These are phyloP conservation scores for Drosophila putrida DNA, from an alignment of 2,888 invertebrate genomes.

Conservation along the genomic window DNA sequence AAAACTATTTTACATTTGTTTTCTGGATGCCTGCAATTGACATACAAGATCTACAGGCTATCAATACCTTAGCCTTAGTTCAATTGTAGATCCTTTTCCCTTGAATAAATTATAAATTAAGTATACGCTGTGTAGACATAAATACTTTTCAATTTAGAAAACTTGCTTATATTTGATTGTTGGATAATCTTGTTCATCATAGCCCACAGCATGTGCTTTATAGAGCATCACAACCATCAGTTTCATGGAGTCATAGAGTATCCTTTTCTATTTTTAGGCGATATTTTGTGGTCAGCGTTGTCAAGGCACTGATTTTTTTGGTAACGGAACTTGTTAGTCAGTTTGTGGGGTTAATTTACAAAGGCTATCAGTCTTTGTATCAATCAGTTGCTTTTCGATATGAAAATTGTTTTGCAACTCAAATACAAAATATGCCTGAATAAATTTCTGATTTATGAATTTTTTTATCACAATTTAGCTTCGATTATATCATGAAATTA, in stretches of 20 bases:
- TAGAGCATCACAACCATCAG: background rate
- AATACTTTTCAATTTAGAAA: too few species aligned
- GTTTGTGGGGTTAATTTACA: constrained; percentile 13
- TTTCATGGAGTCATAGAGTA: constrained; percentile 5
- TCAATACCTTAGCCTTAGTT: too few species aligned
- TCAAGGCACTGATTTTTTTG: constrained; percentile 20
- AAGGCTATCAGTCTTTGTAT: constrained; percentile 18
- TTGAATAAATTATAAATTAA: too few species aligned
- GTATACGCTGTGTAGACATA: too few species aligned
- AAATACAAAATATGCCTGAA: constrained; percentile 1
- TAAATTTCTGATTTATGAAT: constrained; percentile 7
- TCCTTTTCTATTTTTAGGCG: background rate
- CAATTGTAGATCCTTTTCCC: too few species aligned
- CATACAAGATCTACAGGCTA: too few species aligned
- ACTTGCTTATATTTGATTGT: background rate
- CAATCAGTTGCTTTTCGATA: background rate
- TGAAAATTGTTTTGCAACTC: constrained; percentile 14
- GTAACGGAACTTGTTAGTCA: constrained; percentile 8
- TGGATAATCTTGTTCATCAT: background rate
- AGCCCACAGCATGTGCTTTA: background rate
- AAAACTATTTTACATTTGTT: background rate
- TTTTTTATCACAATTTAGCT: constrained; percentile 7
- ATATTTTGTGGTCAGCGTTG: constrained; percentile 24
- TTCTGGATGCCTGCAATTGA: too few species aligned
- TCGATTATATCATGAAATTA: constrained; percentile 10